Evolutionary conservation across 2,113 vertebrate genomes (phyloP).

Genomic region (Trichechus manatus): DNA sequence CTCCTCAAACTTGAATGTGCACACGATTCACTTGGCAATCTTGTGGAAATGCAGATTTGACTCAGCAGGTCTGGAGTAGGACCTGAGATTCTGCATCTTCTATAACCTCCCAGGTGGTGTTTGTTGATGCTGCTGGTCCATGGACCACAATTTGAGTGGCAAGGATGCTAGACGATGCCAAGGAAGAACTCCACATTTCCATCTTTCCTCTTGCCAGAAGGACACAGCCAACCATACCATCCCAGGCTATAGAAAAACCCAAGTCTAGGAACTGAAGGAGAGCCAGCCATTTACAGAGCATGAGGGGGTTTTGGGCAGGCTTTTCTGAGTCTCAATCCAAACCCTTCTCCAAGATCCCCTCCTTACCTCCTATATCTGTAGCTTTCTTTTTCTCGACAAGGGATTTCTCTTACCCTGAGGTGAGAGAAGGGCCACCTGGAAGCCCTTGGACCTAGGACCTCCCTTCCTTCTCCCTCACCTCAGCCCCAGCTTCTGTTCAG

Average conservation of each 20-base stretch:
- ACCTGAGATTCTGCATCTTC: background rate
- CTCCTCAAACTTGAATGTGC: background rate
- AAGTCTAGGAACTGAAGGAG: background rate
- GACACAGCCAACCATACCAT: background rate
- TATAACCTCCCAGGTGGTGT: background rate
- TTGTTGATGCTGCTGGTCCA: background rate
- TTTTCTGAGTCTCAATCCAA: background rate
- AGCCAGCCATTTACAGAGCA: background rate
- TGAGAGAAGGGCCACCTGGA: background rate
- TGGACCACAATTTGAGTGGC: background rate
- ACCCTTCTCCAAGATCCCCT: background rate
- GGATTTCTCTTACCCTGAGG: background rate
- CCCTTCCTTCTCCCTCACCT: slow-evolving; percentile 73
- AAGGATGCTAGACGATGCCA: background rate
- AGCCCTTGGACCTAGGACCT: background rate
- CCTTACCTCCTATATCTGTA: background rate
- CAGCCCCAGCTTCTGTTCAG: slow-evolving; percentile 60
- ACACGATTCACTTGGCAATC: background rate
- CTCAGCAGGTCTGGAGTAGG: background rate
- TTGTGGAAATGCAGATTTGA: background rate
- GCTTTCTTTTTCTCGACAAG: background rate
- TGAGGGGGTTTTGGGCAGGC: background rate
- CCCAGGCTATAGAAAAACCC: background rate
- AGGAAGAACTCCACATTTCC: background rate
- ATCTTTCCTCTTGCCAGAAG: background rate